Evolutionary conservation across 1,140 invertebrate species (phyloP).

Genomic region (Diplogasteroides magnus): DNA sequence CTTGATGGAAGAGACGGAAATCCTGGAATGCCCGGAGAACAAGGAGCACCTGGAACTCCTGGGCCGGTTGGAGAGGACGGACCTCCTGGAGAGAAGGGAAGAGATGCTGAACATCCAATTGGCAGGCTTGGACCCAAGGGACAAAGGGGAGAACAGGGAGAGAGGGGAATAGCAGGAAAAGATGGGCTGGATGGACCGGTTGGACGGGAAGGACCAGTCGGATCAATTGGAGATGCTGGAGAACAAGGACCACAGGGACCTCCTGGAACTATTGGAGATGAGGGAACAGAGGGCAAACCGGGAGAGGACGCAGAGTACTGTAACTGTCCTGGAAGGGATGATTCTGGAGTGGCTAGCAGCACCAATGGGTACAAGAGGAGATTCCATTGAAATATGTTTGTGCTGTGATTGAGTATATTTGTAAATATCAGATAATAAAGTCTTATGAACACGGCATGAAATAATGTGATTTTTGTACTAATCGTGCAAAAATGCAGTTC

Average conservation of each 20-base stretch:
- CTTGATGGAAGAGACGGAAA: constrained; percentile 31
- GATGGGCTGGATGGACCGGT: constrained; percentile 36
- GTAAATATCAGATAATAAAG: too few species aligned
- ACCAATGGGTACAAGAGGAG: constrained; percentile 12
- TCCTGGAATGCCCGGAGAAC: constrained; percentile 32
- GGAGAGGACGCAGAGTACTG: constrained; percentile 46
- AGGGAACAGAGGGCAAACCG: constrained; percentile 35
- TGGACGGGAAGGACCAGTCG: constrained; percentile 35
- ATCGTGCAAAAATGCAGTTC: too few species aligned
- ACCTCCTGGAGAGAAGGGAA: constrained; percentile 43
- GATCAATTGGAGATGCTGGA: constrained; percentile 36
- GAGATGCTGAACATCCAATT: constrained; percentile 39
- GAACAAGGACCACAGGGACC: constrained; percentile 34
- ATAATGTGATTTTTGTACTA: too few species aligned
- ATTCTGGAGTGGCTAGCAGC: constrained; percentile 16
- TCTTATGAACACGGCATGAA: too few species aligned
- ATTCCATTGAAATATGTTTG: too few species aligned
- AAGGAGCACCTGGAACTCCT: constrained; percentile 28
- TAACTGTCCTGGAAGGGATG: constrained; percentile 32
- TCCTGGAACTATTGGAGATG: constrained; percentile 33
- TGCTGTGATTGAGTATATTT: too few species aligned
- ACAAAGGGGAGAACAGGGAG: constrained; percentile 28
- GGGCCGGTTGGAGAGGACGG: constrained; percentile 36
- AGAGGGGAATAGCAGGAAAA: constrained; percentile 25
- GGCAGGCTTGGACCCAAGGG: constrained; percentile 45